Evolutionary conservation across 2,113 vertebrate genomes (phyloP).

Genomic region (Mesembrinibis cayennensis): DNA sequence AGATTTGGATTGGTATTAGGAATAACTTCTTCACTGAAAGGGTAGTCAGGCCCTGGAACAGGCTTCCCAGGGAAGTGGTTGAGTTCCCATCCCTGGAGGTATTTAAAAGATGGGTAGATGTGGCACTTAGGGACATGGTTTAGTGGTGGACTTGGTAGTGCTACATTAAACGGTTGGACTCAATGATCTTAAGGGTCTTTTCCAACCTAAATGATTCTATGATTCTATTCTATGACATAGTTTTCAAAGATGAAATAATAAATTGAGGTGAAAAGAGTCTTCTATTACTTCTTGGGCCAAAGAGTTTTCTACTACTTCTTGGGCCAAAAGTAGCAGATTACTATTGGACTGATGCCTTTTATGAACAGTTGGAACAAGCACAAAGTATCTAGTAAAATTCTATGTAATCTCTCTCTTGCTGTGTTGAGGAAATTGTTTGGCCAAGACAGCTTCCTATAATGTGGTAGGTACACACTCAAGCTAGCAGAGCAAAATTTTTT

Average conservation of each 20-base stretch:
- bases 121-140: not conserved
- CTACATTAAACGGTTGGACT: not conserved
- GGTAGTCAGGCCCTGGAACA: not conserved
- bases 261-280: not conserved
- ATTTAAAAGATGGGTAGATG: not conserved
- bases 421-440: not conserved
- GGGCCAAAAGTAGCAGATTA: not conserved
- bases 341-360: not conserved
- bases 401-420: not conserved
- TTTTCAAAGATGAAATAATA: not conserved
- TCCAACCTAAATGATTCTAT: not conserved
- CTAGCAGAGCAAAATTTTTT: not conserved
- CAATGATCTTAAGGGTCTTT: not conserved
- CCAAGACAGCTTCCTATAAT: not conserved
- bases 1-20: not conserved
- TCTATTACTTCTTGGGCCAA: not conserved
- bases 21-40: not conserved
- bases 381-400: not conserved
- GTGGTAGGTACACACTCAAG: not conserved
- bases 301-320: not conserved
- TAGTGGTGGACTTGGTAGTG: not conserved
- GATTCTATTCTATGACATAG: not conserved
- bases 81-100: no score
- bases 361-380: not conserved
- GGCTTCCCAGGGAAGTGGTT: not conserved